phyloP scores from a whole-genome alignment of 2,888 invertebrate genomes.

The Drosophila suboccidentalis region DNA sequence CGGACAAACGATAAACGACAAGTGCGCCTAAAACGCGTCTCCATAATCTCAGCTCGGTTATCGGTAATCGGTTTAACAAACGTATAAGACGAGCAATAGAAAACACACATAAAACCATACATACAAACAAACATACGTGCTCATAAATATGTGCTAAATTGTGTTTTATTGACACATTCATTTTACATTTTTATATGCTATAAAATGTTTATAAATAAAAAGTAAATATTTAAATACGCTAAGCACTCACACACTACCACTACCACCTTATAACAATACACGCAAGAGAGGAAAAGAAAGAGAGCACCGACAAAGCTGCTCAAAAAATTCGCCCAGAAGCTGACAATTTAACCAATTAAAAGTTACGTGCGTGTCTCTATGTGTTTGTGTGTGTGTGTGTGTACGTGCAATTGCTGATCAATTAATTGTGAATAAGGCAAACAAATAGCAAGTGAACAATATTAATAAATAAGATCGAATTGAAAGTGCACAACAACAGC shows the following conservation, averaged over 20 bases:
- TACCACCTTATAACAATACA: neutral
- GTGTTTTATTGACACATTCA: slow-evolving; percentile 61
- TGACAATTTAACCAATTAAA: slow-evolving; percentile 44
- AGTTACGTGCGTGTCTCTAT: slow-evolving; percentile 7
- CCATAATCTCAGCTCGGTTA: slow-evolving; percentile 20
- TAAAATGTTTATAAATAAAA: slow-evolving; percentile 78
- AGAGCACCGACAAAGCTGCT: slow-evolving; percentile 19
- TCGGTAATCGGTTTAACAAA: slow-evolving; percentile 25
- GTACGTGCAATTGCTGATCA: slow-evolving; percentile 54
- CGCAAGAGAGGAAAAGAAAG: slow-evolving; percentile 21
- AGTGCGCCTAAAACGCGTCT: slow-evolving; percentile 51
- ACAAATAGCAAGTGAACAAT: slow-evolving; percentile 20
- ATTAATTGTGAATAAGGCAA: slow-evolving; percentile 47
- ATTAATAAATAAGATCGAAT: slow-evolving; percentile 40
- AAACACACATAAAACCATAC: slow-evolving; percentile 19
- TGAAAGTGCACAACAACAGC: slow-evolving; percentile 27
- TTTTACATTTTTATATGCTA: slow-evolving; percentile 67
- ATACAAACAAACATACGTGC: neutral
- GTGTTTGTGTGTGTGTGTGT: slow-evolving; percentile 17
- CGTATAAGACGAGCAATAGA: slow-evolving; percentile 2
- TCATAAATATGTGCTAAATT: slow-evolving; percentile 42
- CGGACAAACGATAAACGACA: slow-evolving; percentile 29
- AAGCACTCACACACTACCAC: slow-evolving; percentile 25
- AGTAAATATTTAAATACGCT: slow-evolving; percentile 68
- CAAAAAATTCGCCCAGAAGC: slow-evolving; percentile 48